phyloP scores from a whole-genome alignment of 2,113 vertebrate genomes.

The Brachionichthys hirsutus region DNA sequence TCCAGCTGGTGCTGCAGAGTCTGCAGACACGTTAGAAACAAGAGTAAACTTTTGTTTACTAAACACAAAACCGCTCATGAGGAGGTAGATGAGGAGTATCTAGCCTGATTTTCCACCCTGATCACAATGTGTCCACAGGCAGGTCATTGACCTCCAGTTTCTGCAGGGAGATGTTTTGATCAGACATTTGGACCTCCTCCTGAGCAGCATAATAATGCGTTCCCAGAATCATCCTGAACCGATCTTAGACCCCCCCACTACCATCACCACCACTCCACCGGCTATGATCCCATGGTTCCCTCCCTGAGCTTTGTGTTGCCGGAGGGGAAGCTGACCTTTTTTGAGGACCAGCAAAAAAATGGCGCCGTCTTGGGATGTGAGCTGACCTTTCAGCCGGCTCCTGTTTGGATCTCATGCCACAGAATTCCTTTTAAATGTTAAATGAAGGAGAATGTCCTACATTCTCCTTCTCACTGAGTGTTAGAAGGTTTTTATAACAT shows the following conservation, averaged over 20 bases:
- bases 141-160: too few species aligned
- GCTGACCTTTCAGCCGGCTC: slow-evolving; percentile 41
- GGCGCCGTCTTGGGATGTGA: not conserved
- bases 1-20: slow-evolving; percentile 23
- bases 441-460: slow-evolving; percentile 29
- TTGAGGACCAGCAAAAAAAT: too few species aligned
- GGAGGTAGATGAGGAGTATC: too few species aligned
- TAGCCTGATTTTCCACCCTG: too few species aligned
- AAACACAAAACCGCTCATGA: too few species aligned
- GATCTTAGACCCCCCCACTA: too few species aligned
- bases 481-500: slow-evolving; percentile 11
- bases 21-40: not conserved
- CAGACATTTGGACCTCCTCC: not conserved
- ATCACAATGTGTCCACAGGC: too few species aligned
- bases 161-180: not conserved
- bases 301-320: too few species aligned
- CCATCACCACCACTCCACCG: not conserved
- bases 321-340: too few species aligned
- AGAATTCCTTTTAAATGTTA: slow-evolving; percentile 19
- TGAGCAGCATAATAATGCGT: not conserved
- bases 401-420: slow-evolving; percentile 19
- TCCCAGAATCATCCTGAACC: not conserved
- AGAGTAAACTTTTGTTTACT: too few species aligned
- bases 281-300: too few species aligned
- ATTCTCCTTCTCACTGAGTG: slow-evolving; percentile 17